Evolutionary conservation across 35 echinoderm and acorn worm species (phyloP).

Genomic region (Chiridota heheva): DNA sequence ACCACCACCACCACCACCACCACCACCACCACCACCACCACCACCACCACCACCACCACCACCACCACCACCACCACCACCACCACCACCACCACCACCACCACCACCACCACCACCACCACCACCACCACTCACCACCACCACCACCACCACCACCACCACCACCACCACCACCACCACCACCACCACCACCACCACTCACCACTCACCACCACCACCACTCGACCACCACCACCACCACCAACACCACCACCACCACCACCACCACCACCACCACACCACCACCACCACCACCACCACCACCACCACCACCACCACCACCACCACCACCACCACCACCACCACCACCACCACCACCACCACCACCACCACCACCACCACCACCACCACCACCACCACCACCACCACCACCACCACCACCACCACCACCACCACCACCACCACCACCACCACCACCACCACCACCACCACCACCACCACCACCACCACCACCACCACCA

Average conservation of each 20-base stretch:
- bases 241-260: constrained; percentile 5
- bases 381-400: not conserved
- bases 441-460: not conserved
- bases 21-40: too few relatives aligned
- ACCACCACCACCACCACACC: too few relatives aligned
- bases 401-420: not conserved
- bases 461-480: not conserved
- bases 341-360: constrained; percentile 1
- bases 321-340: not conserved
- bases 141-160: too few relatives aligned
- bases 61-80: constrained; percentile 47
- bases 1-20: too few relatives aligned
- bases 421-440: not conserved
- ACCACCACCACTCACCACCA: too few relatives aligned
- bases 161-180: not conserved
- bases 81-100: not conserved
- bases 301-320: constrained; percentile 3
- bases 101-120: too few relatives aligned
- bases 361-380: not conserved
- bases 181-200: too few relatives aligned
- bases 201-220: too few relatives aligned
- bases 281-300: not conserved
- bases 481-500: too few relatives aligned
- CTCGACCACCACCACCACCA: not conserved
- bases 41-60: too few relatives aligned